A percentile compares a stretch with the other conserved stretches of the same genome.
phyloP scores from a whole-genome alignment of 2,797 vertebrate species.

The Zalophus californianus region DNA sequence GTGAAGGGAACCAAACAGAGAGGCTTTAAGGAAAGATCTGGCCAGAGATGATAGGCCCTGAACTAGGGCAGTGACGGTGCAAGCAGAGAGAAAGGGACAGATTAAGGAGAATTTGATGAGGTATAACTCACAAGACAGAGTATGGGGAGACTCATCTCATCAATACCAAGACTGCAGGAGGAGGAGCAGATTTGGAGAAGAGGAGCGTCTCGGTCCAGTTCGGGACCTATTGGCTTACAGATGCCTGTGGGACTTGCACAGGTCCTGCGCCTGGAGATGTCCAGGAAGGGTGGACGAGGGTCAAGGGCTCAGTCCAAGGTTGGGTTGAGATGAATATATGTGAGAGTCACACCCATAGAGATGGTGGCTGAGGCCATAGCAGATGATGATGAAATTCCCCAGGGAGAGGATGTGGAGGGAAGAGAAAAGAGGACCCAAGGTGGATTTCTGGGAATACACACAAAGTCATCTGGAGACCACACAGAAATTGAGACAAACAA shows the following conservation, averaged over 20 bases:
- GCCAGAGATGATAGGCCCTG: background rate
- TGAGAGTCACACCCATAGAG: background rate
- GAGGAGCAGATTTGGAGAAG: background rate
- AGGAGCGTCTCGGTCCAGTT: background rate
- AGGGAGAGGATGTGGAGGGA: background rate
- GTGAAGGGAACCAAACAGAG: background rate
- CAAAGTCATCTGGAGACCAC: constrained; percentile 52
- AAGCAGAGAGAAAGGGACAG: background rate
- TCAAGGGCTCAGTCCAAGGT: background rate
- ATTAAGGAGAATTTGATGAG: background rate
- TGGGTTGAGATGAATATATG: background rate
- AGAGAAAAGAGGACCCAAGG: background rate
- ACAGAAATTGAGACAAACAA: constrained; percentile 42
- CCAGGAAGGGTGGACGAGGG: background rate
- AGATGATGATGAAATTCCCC: constrained; percentile 49
- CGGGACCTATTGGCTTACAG: background rate
- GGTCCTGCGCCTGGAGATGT: background rate
- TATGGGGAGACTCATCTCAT: background rate
- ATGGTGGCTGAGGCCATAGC: background rate
- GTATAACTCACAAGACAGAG: background rate
- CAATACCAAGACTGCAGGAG: background rate
- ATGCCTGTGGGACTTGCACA: background rate
- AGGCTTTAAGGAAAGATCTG: background rate
- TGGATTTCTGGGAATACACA: constrained; percentile 48
- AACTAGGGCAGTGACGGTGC: background rate